A percentile compares a stretch with the other conserved stretches of the same genome.
Evolutionary conservation across 1,140 invertebrate species (phyloP).

Genomic region (Eupeodes corollae): DNA sequence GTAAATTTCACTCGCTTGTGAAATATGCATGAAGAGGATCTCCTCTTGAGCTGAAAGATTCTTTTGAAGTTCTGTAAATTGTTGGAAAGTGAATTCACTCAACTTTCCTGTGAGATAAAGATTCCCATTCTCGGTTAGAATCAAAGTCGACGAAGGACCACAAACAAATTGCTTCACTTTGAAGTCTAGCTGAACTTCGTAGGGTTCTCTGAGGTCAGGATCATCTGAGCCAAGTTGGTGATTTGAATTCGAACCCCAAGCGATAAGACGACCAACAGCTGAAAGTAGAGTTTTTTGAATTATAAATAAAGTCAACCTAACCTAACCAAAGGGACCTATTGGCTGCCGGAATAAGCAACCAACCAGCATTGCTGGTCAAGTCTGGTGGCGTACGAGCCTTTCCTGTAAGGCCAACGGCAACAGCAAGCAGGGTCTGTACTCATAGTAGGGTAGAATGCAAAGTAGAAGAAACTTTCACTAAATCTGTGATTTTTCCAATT

Average conservation of each 20-base stretch:
- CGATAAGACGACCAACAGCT: slow-evolving; percentile 29
- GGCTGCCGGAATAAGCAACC: no score
- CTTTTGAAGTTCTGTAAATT: slow-evolving; percentile 31
- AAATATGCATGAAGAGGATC: slow-evolving; percentile 36
- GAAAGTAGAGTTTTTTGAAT: background rate
- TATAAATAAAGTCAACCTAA: no score
- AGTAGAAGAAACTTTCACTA: no score
- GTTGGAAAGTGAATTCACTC: slow-evolving; percentile 31
- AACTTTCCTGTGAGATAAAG: slow-evolving; percentile 28
- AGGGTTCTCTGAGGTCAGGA: slow-evolving; percentile 12
- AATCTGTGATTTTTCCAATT: no score
- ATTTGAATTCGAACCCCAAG: slow-evolving; percentile 25
- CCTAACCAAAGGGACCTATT: no score
- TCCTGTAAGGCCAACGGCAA: no score
- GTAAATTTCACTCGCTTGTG: slow-evolving; percentile 33
- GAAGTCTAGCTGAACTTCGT: slow-evolving; percentile 25
- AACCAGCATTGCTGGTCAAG: no score
- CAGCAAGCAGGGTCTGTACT: no score
- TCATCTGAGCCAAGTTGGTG: slow-evolving; percentile 17
- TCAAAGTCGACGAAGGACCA: slow-evolving; percentile 27
- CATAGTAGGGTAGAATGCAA: no score
- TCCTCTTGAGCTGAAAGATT: slow-evolving; percentile 27
- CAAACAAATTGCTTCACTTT: slow-evolving; percentile 26
- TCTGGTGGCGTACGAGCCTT: no score
- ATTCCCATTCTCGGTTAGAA: slow-evolving; percentile 28